Conservation (phyloP, 2,113 vertebrate genomes). For the Planiliza haematocheilus region DNA sequence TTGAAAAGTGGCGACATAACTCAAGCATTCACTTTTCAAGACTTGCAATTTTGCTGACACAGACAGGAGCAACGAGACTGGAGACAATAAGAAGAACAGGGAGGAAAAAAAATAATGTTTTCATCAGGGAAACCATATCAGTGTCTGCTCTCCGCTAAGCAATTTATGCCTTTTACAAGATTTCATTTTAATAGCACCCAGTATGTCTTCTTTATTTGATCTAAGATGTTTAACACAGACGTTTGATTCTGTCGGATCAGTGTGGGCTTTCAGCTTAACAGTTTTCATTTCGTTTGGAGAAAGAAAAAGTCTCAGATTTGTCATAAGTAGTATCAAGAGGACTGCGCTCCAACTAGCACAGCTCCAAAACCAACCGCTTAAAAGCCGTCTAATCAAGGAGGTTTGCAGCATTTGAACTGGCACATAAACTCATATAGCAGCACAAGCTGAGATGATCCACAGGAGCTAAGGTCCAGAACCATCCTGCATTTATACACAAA, state of each 20-base stretch:
- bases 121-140: constrained; percentile 3
- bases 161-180: not conserved
- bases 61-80: constrained; percentile 11
- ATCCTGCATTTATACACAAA: no score
- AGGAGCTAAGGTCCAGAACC: not conserved
- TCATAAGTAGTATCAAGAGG: constrained; percentile 22
- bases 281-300: constrained; percentile 14
- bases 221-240: constrained; percentile 22
- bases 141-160: constrained; percentile 16
- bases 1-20: constrained; percentile 48
- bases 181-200: constrained; percentile 30
- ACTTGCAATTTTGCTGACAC: constrained; percentile 31
- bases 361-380: not conserved
- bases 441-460: constrained; percentile 33
- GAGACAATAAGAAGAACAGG: constrained; percentile 1
- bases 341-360: constrained; percentile 22
- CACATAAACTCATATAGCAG: constrained; percentile 27
- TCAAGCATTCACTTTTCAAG: constrained; percentile 37
- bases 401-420: constrained; percentile 22
- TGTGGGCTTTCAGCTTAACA: constrained; percentile 7
- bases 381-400: constrained; percentile 30
- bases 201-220: constrained; percentile 21
- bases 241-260: constrained; percentile 11
- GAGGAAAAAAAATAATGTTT: constrained; percentile 17
- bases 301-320: constrained; percentile 5